Conservation (phyloP, 64 coral and sea anemone genomes). For the Hydrozoanthus tunicans region DNA sequence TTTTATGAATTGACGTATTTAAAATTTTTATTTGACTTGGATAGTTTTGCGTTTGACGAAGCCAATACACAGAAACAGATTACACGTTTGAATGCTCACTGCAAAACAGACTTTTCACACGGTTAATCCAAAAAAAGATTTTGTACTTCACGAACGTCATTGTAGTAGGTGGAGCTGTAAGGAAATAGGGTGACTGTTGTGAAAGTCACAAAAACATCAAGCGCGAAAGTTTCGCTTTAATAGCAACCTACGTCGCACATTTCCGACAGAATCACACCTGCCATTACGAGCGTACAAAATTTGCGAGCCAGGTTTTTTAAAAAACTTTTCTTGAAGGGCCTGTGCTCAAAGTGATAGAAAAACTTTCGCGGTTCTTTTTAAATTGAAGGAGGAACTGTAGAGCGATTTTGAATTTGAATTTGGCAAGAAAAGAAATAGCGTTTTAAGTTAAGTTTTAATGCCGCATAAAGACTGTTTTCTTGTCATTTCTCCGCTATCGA, state of each 20-base stretch:
- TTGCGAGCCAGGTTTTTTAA: background rate
- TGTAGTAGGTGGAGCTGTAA: background rate
- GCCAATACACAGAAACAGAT: background rate
- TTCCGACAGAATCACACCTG: conserved; percentile 32
- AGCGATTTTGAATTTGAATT: too few relatives aligned
- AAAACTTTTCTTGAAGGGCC: too few relatives aligned
- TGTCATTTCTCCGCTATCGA: background rate
- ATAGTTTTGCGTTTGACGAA: background rate
- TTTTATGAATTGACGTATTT: background rate
- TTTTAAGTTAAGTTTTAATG: background rate
- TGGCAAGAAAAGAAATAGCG: background rate
- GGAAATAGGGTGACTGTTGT: background rate
- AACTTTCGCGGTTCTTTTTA: too few relatives aligned
- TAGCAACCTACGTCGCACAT: conserved; percentile 15
- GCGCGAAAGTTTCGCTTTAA: conserved; percentile 14
- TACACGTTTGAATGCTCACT: background rate
- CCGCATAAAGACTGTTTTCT: background rate
- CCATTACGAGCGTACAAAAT: conserved; percentile 1
- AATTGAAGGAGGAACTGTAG: too few relatives aligned
- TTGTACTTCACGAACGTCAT: background rate
- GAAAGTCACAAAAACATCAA: background rate
- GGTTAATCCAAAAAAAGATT: background rate
- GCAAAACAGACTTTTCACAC: background rate
- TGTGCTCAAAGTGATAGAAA: too few relatives aligned
- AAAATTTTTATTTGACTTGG: background rate